Evolutionary conservation across 2,113 vertebrate species (phyloP).

Genomic region (Rana temporaria): DNA sequence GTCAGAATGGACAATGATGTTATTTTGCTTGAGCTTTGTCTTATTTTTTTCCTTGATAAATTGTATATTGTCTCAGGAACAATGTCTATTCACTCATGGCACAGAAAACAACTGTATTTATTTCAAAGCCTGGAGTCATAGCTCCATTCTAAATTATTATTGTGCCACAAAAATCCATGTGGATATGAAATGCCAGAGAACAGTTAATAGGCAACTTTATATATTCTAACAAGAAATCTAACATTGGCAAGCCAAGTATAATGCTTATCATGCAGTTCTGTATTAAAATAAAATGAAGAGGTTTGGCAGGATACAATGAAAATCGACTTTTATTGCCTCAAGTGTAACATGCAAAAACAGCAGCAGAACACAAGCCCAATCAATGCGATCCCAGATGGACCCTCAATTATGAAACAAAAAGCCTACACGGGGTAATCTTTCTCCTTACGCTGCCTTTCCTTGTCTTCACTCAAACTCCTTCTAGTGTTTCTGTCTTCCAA

Average conservation of each 20-base stretch:
- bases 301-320: slow-evolving; percentile 66
- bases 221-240: slow-evolving; percentile 41
- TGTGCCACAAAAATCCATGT: slow-evolving; percentile 55
- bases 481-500: slow-evolving; percentile 62
- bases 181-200: slow-evolving; percentile 49
- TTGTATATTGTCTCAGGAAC: slow-evolving; percentile 3
- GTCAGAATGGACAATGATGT: neutral
- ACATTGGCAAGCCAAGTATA: slow-evolving; percentile 59
- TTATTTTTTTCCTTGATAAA: slow-evolving; percentile 13
- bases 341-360: slow-evolving; percentile 68
- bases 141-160: slow-evolving; percentile 16
- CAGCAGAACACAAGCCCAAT: slow-evolving; percentile 67
- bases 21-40: neutral
- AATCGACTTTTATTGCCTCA: slow-evolving; percentile 67
- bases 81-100: slow-evolving; percentile 9
- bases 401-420: slow-evolving; percentile 69
- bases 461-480: slow-evolving; percentile 63
- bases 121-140: slow-evolving; percentile 4
- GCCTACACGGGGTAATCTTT: slow-evolving; percentile 67
- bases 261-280: slow-evolving; percentile 59
- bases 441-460: neutral
- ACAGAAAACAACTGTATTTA: slow-evolving; percentile 29
- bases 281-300: slow-evolving; percentile 60
- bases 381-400: slow-evolving; percentile 66
- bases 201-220: slow-evolving; percentile 51